These are phyloP conservation scores for Drosophila emarginata DNA, from an alignment of 2,888 invertebrate genomes.

Conservation along the genomic window DNA sequence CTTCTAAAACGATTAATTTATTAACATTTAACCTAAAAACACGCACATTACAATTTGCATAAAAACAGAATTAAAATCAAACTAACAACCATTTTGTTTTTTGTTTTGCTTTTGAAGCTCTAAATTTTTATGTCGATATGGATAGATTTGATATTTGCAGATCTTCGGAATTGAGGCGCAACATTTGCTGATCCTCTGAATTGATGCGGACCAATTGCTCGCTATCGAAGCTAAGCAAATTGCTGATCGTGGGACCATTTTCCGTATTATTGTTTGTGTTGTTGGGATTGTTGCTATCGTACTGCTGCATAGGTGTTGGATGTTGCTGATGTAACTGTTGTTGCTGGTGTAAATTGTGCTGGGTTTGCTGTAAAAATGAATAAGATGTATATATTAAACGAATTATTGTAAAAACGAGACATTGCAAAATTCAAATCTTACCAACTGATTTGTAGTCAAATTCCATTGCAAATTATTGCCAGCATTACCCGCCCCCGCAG, in stretches of 20 bases:
- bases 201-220: slow-evolving; percentile 83
- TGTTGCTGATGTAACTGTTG: slow-evolving; percentile 61
- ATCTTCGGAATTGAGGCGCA: slow-evolving; percentile 84
- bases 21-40: slow-evolving; percentile 66
- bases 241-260: slow-evolving; percentile 80
- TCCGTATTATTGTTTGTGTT: slow-evolving; percentile 48
- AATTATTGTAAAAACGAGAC: neutral
- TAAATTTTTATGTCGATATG: slow-evolving; percentile 75
- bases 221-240: slow-evolving; percentile 83
- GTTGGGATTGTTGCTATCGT: slow-evolving; percentile 47
- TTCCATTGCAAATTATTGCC: slow-evolving; percentile 71
- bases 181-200: slow-evolving; percentile 83
- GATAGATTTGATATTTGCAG: slow-evolving; percentile 83
- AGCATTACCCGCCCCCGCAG: slow-evolving; percentile 49
- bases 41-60: slow-evolving; percentile 59
- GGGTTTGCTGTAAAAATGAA: slow-evolving; percentile 54
- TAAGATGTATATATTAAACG: neutral
- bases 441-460: slow-evolving; percentile 67
- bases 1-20: slow-evolving; percentile 64
- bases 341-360: slow-evolving; percentile 65
- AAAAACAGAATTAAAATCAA: slow-evolving; percentile 41
- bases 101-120: slow-evolving; percentile 18
- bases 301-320: slow-evolving; percentile 57
- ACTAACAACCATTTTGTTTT: slow-evolving; percentile 32
- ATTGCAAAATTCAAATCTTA: slow-evolving; percentile 19